Evolutionary conservation across 2,888 invertebrate species (phyloP).

Genomic region (Drosophila paranaensis): DNA sequence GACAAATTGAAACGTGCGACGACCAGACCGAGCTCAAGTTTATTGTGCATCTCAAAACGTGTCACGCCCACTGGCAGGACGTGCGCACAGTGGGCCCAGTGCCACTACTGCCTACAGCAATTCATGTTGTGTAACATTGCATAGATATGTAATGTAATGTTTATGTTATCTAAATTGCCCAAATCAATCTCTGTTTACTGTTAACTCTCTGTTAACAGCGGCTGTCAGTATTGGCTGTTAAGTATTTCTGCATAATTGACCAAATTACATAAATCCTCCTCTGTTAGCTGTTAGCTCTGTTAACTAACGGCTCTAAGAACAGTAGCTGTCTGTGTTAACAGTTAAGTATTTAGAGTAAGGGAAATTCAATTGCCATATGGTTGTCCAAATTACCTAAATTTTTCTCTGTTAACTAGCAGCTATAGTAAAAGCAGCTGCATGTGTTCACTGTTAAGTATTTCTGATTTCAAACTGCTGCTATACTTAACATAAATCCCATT

Average conservation of each 20-base stretch:
- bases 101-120: background rate
- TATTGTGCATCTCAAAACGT: slow-evolving; percentile 25
- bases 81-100: slow-evolving; percentile 25
- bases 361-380: background rate
- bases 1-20: slow-evolving; percentile 56
- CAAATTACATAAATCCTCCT: background rate
- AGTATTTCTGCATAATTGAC: no score
- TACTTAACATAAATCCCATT: background rate
- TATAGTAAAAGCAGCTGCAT: no score
- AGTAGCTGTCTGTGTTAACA: background rate
- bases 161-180: no score
- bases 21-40: slow-evolving; percentile 22
- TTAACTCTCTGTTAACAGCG: no score
- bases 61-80: background rate
- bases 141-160: no score
- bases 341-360: background rate
- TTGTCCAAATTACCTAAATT: no score
- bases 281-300: background rate
- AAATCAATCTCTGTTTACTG: background rate
- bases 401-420: no score
- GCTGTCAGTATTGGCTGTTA: no score
- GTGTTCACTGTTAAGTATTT: no score
- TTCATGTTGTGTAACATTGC: background rate
- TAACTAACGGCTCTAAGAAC: no score
- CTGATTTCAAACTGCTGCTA: no score